Percentiles rank a stretch among this genome's conserved stretches.
Conservation (phyloP, 2,888 invertebrate genomes). For the Harpagoxenus sublaevis region DNA sequence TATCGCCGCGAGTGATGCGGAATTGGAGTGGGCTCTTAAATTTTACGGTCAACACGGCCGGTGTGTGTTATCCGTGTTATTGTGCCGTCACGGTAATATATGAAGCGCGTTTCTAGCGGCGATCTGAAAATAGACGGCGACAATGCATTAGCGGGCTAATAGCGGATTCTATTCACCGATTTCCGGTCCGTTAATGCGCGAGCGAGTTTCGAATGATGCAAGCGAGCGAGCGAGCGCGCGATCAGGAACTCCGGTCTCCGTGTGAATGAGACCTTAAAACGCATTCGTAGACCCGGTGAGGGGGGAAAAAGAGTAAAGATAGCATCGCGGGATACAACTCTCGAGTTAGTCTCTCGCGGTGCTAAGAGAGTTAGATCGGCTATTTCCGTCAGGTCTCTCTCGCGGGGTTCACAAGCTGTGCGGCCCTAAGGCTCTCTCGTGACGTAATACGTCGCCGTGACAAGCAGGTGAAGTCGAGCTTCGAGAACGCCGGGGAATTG, state of each 20-base stretch:
- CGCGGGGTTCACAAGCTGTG: slow-evolving; percentile 79
- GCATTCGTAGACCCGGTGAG: slow-evolving; percentile 55
- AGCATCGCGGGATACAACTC: slow-evolving; percentile 73
- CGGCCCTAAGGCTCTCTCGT: slow-evolving; percentile 66
- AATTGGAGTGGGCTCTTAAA: slow-evolving; percentile 43
- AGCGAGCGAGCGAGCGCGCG: neutral
- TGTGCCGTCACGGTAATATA: slow-evolving; percentile 23
- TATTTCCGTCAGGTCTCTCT: slow-evolving; percentile 78
- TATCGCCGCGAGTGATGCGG: slow-evolving; percentile 41
- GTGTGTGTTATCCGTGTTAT: slow-evolving; percentile 34
- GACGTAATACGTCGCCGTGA: slow-evolving; percentile 65
- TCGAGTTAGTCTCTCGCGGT: slow-evolving; percentile 71
- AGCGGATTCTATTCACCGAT: slow-evolving; percentile 28
- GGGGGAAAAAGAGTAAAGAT: slow-evolving; percentile 74
- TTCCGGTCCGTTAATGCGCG: slow-evolving; percentile 32
- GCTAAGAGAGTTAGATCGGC: slow-evolving; percentile 76
- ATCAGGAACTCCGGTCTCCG: slow-evolving; percentile 37
- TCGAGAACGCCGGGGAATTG: slow-evolving; percentile 16
- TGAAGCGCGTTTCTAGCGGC: slow-evolving; percentile 24
- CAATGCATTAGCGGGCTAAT: slow-evolving; percentile 21
- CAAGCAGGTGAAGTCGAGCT: slow-evolving; percentile 64
- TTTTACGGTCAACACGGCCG: slow-evolving; percentile 29
- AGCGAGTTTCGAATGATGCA: slow-evolving; percentile 15
- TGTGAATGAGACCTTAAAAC: slow-evolving; percentile 71
- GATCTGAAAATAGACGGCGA: slow-evolving; percentile 34